These are phyloP conservation scores for Dorcus hopei DNA, from an alignment of 2,888 invertebrate genomes.

Conservation along the genomic window DNA sequence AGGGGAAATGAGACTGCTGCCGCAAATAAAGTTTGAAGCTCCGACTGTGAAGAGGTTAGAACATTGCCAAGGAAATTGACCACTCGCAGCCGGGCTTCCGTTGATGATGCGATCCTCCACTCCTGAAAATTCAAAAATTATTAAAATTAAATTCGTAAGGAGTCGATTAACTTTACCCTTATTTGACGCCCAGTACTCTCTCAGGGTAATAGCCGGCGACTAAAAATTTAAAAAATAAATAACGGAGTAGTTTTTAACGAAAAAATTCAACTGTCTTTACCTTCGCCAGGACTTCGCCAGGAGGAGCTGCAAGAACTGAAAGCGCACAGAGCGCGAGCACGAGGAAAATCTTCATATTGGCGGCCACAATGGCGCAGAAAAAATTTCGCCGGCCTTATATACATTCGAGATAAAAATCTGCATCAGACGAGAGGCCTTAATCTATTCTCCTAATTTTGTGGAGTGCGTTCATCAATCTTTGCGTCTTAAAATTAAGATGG, in stretches of 20 bases:
- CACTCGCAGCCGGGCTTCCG: constrained; percentile 28
- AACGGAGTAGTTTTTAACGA: too few species aligned
- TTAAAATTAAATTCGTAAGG: too few species aligned
- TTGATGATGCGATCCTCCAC: constrained; percentile 27
- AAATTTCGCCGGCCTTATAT: too few species aligned
- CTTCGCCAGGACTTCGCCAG: background rate
- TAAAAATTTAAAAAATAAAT: background rate
- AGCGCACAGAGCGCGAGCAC: constrained; percentile 2
- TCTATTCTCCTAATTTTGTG: too few species aligned
- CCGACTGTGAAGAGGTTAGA: background rate
- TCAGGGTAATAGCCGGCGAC: constrained; percentile 3
- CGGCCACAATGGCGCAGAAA: too few species aligned
- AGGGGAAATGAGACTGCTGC: constrained; percentile 26
- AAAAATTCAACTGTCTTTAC: background rate
- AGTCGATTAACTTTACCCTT: background rate
- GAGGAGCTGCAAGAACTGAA: background rate
- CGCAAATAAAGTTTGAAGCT: constrained; percentile 21
- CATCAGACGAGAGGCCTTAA: too few species aligned
- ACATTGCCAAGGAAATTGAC: constrained; percentile 36
- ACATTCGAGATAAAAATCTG: too few species aligned
- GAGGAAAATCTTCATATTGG: constrained; percentile 6
- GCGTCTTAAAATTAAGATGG: too few species aligned
- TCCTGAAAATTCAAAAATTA: background rate
- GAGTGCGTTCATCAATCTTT: too few species aligned
- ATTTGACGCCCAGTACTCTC: background rate